phyloP scores from a whole-genome alignment of 2,113 vertebrate genomes.

The Thamnaconus septentrionalis region DNA sequence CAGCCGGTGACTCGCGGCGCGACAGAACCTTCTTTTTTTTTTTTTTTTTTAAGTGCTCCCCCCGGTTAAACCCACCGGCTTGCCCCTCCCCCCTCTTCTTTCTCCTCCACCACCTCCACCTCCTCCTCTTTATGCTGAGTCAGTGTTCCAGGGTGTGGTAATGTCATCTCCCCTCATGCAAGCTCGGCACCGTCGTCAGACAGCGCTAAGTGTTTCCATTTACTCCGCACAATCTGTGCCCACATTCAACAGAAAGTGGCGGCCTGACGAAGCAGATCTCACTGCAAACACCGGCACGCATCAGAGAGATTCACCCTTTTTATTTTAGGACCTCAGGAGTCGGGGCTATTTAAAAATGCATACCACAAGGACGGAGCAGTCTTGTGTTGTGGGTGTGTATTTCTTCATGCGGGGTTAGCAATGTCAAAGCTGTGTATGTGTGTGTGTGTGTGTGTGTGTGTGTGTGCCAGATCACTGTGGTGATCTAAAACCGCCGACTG shows the following conservation, averaged over 20 bases:
- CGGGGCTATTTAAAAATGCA: no score
- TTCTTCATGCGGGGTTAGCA: neutral
- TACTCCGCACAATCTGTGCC: slow-evolving; percentile 30
- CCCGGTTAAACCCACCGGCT: no score
- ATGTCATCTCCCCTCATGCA: slow-evolving; percentile 47
- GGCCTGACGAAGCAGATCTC: no score
- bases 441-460: neutral
- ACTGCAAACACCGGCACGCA: no score
- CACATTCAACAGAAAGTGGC: slow-evolving; percentile 5
- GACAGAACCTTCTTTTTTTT: slow-evolving; percentile 26
- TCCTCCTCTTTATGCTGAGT: slow-evolving; percentile 43
- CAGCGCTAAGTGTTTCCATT: slow-evolving; percentile 43
- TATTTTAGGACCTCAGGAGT: no score
- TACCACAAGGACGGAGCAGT: neutral
- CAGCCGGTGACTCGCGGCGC: slow-evolving; percentile 27
- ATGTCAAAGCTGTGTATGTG: slow-evolving; percentile 1
- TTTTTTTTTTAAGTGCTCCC: slow-evolving; percentile 17
- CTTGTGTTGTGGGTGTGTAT: neutral
- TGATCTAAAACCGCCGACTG: slow-evolving; percentile 21
- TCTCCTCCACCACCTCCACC: slow-evolving; percentile 14
- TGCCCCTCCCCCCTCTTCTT: neutral
- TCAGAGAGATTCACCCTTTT: no score
- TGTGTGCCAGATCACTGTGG: neutral
- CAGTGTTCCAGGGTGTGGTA: slow-evolving; percentile 55
- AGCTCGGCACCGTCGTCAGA: slow-evolving; percentile 38